Percentiles rank a stretch among this genome's conserved stretches.
phyloP scores from a whole-genome alignment of 2,888 invertebrate species.

The Zaprionus obscuricornis region DNA sequence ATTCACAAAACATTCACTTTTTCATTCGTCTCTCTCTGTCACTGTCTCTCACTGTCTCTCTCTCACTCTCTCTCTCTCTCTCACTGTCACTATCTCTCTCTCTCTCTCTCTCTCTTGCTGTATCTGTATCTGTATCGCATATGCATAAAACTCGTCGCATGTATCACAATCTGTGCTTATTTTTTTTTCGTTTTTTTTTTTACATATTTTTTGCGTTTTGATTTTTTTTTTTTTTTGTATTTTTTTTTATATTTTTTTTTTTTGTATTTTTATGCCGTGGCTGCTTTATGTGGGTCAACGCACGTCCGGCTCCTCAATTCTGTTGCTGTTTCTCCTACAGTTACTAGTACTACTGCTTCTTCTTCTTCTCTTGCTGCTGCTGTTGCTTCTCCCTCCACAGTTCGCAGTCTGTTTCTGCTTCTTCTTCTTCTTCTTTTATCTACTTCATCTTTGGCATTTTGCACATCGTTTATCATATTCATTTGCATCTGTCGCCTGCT shows the following conservation, averaged over 20 bases:
- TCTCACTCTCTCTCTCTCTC: not conserved
- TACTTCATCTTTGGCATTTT: conserved; percentile 32
- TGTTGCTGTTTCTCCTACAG: conserved; percentile 1
- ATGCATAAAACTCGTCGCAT: conserved; percentile 37
- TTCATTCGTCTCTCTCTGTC: not conserved
- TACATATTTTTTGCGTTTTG: conserved; percentile 52
- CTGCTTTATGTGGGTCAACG: conserved; percentile 64
- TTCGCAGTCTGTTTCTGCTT: too few species aligned
- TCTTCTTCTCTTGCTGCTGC: not conserved
- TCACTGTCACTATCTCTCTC: too few species aligned
- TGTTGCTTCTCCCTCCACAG: conserved; percentile 1
- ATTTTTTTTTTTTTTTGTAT: conserved; percentile 1
- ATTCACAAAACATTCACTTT: conserved; percentile 36
- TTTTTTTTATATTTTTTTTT: conserved; percentile 8
- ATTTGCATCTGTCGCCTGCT: conserved; percentile 52
- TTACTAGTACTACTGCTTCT: too few species aligned
- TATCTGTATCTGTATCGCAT: conserved; percentile 7
- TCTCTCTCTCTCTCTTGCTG: conserved; percentile 1
- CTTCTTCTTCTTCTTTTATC: not conserved
- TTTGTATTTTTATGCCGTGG: conserved; percentile 24
- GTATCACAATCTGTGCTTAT: conserved; percentile 32
- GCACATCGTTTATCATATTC: conserved; percentile 63
- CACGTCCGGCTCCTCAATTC: conserved; percentile 59
- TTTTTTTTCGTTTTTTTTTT: conserved; percentile 10
- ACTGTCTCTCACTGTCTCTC: too few species aligned